These are phyloP conservation scores for Euzophera pinguis DNA, from an alignment of 2,888 invertebrate species.

Conservation along the genomic window DNA sequence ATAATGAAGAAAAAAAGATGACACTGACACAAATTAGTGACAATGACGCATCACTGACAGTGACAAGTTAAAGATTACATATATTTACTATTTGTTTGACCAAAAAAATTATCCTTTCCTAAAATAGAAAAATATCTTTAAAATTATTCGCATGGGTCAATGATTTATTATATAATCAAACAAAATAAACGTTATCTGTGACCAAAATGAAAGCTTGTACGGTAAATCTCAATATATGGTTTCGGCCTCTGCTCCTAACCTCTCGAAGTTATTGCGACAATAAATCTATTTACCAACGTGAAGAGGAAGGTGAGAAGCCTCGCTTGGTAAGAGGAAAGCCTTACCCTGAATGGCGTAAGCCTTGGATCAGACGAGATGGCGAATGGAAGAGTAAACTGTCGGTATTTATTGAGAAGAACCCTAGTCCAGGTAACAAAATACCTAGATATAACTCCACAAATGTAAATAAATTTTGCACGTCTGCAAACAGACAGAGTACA, in stretches of 20 bases:
- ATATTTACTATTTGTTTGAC: not conserved
- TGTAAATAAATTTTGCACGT: no score
- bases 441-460: no score
- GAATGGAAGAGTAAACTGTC: conserved; percentile 80
- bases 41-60: no score
- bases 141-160: no score
- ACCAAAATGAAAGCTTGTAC: conserved; percentile 36
- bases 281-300: conserved; percentile 56
- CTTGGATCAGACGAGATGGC: conserved; percentile 78
- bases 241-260: conserved; percentile 31
- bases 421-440: conserved; percentile 35
- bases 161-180: not conserved
- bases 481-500: no score
- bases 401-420: conserved; percentile 69
- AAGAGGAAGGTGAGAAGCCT: conserved; percentile 55
- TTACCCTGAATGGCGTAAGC: conserved; percentile 81
- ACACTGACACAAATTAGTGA: no score
- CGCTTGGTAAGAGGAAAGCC: conserved; percentile 57
- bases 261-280: conserved; percentile 51
- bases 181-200: not conserved
- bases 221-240: conserved; percentile 34
- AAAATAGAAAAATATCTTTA: no score
- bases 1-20: no score
- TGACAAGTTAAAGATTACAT: not conserved
- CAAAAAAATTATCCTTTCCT: no score